These are phyloP conservation scores for Troglohyphantes excavatus DNA, from an alignment of 2,888 invertebrate genomes.

Conservation along the genomic window DNA sequence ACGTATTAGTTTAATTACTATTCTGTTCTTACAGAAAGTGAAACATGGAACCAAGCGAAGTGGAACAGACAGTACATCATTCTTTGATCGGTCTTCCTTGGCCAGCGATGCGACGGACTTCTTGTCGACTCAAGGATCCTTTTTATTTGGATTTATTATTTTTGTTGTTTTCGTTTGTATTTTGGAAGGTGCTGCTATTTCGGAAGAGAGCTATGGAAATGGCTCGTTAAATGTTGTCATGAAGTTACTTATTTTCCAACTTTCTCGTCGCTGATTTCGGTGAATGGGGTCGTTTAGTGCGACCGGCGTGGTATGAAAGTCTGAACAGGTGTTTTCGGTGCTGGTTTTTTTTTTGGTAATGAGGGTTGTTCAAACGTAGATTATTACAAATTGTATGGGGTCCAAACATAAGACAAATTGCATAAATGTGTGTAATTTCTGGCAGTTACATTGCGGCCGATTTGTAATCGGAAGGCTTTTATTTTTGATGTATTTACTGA, in stretches of 20 bases:
- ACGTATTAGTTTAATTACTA: constrained; percentile 64
- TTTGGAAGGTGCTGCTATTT: not conserved
- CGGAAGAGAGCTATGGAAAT: constrained; percentile 21
- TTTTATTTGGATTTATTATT: not conserved
- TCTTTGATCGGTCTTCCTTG: constrained; percentile 65
- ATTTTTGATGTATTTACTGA: too few species aligned
- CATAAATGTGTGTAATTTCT: too few species aligned
- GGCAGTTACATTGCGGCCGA: too few species aligned
- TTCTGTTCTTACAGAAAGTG: constrained; percentile 51
- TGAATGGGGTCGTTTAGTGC: constrained; percentile 12
- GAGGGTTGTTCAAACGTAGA: too few species aligned
- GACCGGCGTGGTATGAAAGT: not conserved
- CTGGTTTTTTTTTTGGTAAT: not conserved
- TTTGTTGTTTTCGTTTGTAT: not conserved
- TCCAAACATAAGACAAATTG: too few species aligned
- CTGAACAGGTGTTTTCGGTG: not conserved
- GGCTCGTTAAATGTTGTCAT: constrained; percentile 67
- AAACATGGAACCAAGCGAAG: constrained; percentile 53
- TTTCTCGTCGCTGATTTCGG: constrained; percentile 28
- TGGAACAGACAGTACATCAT: constrained; percentile 74
- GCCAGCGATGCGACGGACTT: constrained; percentile 61
- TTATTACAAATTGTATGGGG: too few species aligned
- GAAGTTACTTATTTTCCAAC: constrained; percentile 47
- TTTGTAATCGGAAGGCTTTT: too few species aligned
- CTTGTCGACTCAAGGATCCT: constrained; percentile 22